Evolutionary conservation across 2,113 vertebrate species (phyloP).

Genomic region (Chunga burmeisteri): DNA sequence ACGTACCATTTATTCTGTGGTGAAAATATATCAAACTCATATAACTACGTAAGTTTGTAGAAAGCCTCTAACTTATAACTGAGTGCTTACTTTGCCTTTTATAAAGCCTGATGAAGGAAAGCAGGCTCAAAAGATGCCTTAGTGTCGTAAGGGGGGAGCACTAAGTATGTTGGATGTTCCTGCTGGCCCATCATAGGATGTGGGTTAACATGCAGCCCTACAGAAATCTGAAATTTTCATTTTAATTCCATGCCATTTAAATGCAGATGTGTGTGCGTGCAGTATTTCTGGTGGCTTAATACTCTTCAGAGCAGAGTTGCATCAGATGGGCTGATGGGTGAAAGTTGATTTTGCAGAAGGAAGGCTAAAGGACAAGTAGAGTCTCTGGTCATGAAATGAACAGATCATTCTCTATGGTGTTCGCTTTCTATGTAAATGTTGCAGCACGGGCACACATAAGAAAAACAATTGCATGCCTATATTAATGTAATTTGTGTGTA

Average conservation of each 20-base stretch:
- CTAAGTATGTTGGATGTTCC: not conserved
- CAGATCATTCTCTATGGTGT: not conserved
- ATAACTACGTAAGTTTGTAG: rapidly evolving
- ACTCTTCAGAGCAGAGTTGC: not conserved
- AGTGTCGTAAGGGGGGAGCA: not conserved
- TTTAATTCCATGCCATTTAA: not conserved
- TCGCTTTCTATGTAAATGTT: not conserved
- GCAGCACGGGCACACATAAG: not conserved
- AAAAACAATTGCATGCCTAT: not conserved
- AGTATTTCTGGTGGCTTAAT: not conserved
- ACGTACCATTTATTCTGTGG: not conserved
- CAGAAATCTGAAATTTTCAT: not conserved
- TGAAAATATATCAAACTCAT: not conserved
- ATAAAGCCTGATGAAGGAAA: not conserved
- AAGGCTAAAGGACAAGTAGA: not conserved
- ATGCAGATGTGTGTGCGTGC: not conserved
- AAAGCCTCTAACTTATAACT: not conserved
- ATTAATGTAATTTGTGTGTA: not conserved
- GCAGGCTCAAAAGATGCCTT: not conserved
- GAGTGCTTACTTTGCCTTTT: not conserved
- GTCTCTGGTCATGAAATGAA: not conserved
- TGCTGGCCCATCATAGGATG: not conserved
- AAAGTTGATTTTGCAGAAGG: not conserved
- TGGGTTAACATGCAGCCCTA: not conserved
- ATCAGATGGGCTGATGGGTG: not conserved